Evolutionary conservation across 2,797 vertebrate genomes (phyloP), one percentile per base, ranked within the genome.

Genomic region (Sebastes dallii): DNA sequence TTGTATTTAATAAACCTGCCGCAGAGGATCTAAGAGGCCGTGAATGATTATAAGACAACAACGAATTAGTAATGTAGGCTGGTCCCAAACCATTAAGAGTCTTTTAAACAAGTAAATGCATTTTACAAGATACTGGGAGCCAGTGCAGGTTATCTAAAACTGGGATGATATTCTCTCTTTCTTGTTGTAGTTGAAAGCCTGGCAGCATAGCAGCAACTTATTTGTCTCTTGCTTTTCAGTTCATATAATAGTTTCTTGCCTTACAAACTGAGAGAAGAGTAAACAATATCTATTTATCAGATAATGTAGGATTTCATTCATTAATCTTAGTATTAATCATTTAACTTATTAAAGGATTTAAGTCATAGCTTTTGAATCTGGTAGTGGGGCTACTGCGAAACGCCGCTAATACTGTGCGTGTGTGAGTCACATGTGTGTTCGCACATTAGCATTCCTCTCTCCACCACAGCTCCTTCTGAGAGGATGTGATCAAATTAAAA

Each of bases 401-500:
- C 24, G 25, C 24, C 3, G 2, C 9, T 18, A 56, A 65, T 54
- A 54, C n/a, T 36, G 56, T 14, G 50, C 39, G 34, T 58, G 73
- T 68, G 66, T 42, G 68, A 16, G 69, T 46, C 72, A 68, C 56
- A 69, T 74, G 75, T 78, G 75, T 78, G 52, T 78, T 71, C 13
- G 11, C 34, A 69, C 64, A 78, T 68, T 25, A 79, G 60, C 73
- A 66, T 87, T 86, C 64, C 58, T 78, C 64, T 71, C 60, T 65
- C 30, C 54, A 67, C 75, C 54, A 12, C 72, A 73, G 30, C 62
- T 73, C 39, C 64, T 65, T 71, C 55, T 81, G 25, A 75, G 64
- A 72, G 22, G 73, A 82, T 80, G 72, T 66, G 60, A 50, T 75
- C 46, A 16, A 29, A 87, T 77, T 55, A 68, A 80, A 88, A 66